Base-by-base conservation (phyloP, 2,888 invertebrate genomes). In the Nemurella pictetii region DNA sequence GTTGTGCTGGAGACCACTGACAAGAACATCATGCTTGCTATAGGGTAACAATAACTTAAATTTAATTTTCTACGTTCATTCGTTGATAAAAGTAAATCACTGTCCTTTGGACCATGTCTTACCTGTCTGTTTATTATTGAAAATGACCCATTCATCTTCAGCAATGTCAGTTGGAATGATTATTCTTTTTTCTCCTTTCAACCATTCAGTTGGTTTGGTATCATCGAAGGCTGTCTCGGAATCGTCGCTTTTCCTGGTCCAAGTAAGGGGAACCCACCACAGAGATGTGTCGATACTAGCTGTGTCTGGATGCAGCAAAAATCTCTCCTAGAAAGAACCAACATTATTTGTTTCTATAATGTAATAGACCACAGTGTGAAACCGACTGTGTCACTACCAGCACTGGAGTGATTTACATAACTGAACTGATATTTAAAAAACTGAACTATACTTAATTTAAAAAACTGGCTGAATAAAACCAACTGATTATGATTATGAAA, bases 101-200 rank as follows among this genome's bases (percentile, higher is more conserved):
- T n/a, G n/a, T n/a, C n/a, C n/a, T n/a, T n/a, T n/a, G n/a, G 55
- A 55, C 55, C 55, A 15, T 5, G 20, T 55, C 28, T 92, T 90
- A 92, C 95, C 95, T 87, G 94, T 95, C 89, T 95, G 94, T 87
- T 95, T 94, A 29, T 95, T 90, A 89, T 96, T 96, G 72, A 94
- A 93, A 83, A 96, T 92, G n/a, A 95, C 90, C 95, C 95, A 96
- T 27, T 84, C 83, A 7, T 83, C 75, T 29, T 30, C 32, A 29
- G 80, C 27, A 25, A 80, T 29, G n/a, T 72, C 81, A 25, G 80
- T 20, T 3, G 29, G n/a, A 29, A 80, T 5, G 9, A 55, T n/a
- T n/a, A 72, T 84, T 72, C 73, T 80, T 20, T 30, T 30, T 72
- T 28, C 55, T 26, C 7, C 26, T 35, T 80, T 78, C 36, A 84